phyloP scores from a whole-genome alignment of 1,140 invertebrate genomes.

The Lethocerus indicus region DNA sequence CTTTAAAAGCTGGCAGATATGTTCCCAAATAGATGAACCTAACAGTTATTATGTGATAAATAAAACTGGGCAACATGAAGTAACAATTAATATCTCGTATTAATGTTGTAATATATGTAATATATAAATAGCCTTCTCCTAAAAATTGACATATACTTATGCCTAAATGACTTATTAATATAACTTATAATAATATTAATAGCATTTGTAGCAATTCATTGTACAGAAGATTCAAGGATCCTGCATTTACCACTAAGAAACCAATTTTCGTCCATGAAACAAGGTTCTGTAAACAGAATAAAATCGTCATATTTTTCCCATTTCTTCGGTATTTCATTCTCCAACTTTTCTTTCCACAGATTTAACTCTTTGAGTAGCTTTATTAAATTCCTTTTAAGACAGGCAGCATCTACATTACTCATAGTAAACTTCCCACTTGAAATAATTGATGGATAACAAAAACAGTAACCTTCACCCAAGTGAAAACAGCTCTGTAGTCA shows the following conservation, averaged over 20 bases:
- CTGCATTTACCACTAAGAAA: not conserved
- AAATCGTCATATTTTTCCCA: slow-evolving; percentile 14
- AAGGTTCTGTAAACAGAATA: slow-evolving; percentile 10
- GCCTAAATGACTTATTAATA: not conserved
- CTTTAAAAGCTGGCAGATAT: slow-evolving; percentile 8
- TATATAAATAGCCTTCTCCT: not conserved
- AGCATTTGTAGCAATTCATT: not conserved
- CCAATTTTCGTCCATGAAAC: slow-evolving; percentile 4
- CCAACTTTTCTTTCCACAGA: slow-evolving; percentile 7
- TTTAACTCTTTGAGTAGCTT: not conserved
- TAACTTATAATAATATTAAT: not conserved
- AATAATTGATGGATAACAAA: no score
- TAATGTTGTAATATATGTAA: not conserved
- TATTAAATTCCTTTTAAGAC: no score
- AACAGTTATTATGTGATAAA: no score
- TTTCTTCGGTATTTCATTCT: slow-evolving; percentile 6
- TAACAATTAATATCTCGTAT: not conserved
- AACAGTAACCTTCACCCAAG: no score
- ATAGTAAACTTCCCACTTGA: no score
- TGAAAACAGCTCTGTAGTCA: no score
- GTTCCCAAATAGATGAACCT: slow-evolving; percentile 11
- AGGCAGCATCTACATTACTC: no score
- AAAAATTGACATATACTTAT: not conserved
- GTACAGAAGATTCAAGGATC: not conserved
- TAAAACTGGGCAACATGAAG: not conserved